Percentiles rank a stretch among this genome's conserved stretches.
Conservation (phyloP, 1,140 invertebrate species). For the Eumaeus atala region DNA sequence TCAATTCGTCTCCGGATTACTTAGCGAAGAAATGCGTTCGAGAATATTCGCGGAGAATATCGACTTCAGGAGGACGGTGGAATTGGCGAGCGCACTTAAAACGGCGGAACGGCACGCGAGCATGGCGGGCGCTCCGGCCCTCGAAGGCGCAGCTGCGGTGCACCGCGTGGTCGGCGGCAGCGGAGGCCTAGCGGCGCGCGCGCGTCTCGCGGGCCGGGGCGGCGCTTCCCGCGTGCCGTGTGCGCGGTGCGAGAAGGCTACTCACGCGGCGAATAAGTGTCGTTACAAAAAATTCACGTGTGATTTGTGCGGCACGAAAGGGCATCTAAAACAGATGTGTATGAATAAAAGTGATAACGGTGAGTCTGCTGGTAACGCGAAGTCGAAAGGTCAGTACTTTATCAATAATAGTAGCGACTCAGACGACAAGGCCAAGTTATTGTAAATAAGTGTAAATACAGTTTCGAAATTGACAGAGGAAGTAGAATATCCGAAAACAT, state of each 20-base stretch:
- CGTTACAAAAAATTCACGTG: constrained; percentile 22
- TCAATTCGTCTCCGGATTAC: constrained; percentile 29
- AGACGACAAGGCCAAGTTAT: constrained; percentile 19
- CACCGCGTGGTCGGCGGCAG: constrained; percentile 12
- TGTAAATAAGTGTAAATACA: constrained; percentile 10
- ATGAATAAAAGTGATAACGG: constrained; percentile 8
- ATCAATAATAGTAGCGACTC: constrained; percentile 19
- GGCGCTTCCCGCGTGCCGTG: background rate
- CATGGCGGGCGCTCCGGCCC: no score
- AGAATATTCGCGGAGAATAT: constrained; percentile 23
- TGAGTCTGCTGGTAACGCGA: no score
- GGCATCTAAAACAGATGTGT: constrained; percentile 21
- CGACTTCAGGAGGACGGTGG: constrained; percentile 22
- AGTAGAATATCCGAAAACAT: no score
- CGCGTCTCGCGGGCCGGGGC: no score
- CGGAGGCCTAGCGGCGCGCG: no score
- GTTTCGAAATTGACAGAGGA: background rate
- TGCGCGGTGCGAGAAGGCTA: background rate
- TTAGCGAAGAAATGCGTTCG: constrained; percentile 30
- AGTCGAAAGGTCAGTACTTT: constrained; percentile 23
- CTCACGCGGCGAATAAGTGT: no score
- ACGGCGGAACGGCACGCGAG: constrained; percentile 22
- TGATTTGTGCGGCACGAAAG: constrained; percentile 22
- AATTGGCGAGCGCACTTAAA: constrained; percentile 22
- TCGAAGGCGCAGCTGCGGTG: constrained; percentile 7